Percentiles rank a stretch among this genome's conserved stretches.
Evolutionary conservation across 2,113 vertebrate species (phyloP).

Genomic region (Benitochromis conjunctus): DNA sequence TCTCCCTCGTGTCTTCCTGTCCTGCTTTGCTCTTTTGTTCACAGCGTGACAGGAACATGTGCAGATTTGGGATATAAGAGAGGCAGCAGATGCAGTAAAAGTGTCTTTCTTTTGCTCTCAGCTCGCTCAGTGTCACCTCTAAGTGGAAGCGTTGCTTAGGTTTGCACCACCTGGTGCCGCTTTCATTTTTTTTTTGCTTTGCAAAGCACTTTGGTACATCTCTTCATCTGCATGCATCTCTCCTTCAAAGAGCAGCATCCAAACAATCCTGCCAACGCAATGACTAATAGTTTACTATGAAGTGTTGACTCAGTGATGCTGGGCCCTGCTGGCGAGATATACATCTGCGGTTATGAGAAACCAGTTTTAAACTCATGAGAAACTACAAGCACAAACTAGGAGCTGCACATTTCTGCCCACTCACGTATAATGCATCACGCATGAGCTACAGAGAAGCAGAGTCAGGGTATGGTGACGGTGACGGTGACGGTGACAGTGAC

Average conservation of each 20-base stretch:
- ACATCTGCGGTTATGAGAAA: neutral
- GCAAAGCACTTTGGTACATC: neutral
- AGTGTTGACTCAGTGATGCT: slow-evolving; percentile 28
- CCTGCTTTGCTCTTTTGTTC: neutral
- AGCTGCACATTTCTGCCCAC: neutral
- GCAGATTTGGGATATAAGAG: neutral
- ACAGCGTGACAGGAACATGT: neutral
- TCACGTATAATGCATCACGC: neutral
- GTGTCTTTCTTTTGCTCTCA: neutral
- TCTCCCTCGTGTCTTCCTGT: neutral
- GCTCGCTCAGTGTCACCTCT: neutral
- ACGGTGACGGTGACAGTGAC: neutral
- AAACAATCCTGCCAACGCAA: neutral
- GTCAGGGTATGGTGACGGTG: neutral
- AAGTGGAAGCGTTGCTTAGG: neutral
- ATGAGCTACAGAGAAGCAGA: neutral
- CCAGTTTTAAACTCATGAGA: neutral
- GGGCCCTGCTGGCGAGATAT: neutral
- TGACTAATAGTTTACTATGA: slow-evolving; percentile 37
- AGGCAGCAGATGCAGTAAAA: neutral
- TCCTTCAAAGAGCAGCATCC: neutral
- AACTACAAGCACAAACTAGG: neutral
- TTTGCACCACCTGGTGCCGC: neutral
- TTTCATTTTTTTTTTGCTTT: neutral
- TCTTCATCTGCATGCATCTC: neutral